Percentiles rank a stretch among this genome's conserved stretches.
Conservation (phyloP, 2,888 invertebrate species). For the Monochamus alternatus region DNA sequence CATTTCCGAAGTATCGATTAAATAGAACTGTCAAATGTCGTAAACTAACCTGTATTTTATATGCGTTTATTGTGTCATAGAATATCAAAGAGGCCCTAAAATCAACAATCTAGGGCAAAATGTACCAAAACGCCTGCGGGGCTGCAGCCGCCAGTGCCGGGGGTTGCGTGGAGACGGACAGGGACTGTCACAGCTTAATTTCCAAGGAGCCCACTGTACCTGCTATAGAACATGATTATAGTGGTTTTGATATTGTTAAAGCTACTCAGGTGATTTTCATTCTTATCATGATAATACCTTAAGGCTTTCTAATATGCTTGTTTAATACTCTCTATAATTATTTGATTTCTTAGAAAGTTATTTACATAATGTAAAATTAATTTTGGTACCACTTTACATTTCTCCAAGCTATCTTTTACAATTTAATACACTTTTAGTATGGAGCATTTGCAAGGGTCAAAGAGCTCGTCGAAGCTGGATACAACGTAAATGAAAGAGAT, state of each 20-base stretch:
- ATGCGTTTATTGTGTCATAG: constrained; percentile 23
- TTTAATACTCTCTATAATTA: neutral
- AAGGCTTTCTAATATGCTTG: too few relatives aligned
- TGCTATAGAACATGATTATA: constrained; percentile 81
- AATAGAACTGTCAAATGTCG: constrained; percentile 35
- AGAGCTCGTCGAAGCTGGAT: constrained; percentile 92
- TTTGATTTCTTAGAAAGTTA: neutral
- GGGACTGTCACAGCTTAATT: constrained; percentile 76
- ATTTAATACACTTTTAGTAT: constrained; percentile 74
- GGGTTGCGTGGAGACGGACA: constrained; percentile 77
- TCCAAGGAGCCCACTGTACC: constrained; percentile 77
- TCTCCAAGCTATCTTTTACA: neutral
- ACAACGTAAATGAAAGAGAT: constrained; percentile 95
- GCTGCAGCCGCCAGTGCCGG: constrained; percentile 79
- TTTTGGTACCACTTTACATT: constrained; percentile 18
- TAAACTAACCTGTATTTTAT: constrained; percentile 41
- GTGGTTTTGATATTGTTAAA: constrained; percentile 92
- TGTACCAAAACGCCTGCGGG: constrained; percentile 84
- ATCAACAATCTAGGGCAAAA: constrained; percentile 60
- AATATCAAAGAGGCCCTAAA: constrained; percentile 16
- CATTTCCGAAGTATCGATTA: constrained; percentile 24
- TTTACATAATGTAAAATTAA: neutral
- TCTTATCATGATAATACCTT: neutral
- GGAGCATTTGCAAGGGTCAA: constrained; percentile 88
- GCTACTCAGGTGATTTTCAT: constrained; percentile 84